Conservation (phyloP, 1,140 invertebrate species). For the Saccostrea echinata region DNA sequence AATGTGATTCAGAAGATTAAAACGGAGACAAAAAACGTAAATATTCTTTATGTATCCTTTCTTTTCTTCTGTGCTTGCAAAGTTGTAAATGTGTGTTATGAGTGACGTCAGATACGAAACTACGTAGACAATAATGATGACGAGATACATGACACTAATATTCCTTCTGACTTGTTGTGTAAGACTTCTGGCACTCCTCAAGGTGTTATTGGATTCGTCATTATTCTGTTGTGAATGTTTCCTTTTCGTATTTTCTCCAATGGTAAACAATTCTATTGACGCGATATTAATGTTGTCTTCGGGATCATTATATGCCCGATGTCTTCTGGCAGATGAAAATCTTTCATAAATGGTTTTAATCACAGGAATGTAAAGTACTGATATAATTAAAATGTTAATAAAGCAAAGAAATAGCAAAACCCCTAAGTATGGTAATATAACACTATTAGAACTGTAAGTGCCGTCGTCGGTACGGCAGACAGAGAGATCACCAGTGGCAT, state of each 20-base stretch:
- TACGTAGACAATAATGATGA: slow-evolving; percentile 15
- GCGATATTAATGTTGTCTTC: neutral
- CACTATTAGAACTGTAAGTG: neutral
- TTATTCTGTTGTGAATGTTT: neutral
- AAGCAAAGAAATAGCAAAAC: neutral
- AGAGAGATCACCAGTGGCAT: neutral
- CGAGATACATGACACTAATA: neutral
- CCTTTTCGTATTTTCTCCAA: neutral
- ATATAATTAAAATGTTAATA: neutral
- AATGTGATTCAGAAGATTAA: neutral
- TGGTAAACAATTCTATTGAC: neutral
- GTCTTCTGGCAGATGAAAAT: neutral
- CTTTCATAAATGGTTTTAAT: neutral
- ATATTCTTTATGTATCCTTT: neutral
- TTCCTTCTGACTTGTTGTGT: neutral
- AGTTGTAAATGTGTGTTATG: neutral
- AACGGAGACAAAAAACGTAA: neutral
- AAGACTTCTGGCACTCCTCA: neutral
- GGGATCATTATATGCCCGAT: neutral
- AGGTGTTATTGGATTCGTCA: neutral
- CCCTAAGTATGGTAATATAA: neutral
- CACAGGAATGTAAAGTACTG: neutral
- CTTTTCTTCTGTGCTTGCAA: neutral
- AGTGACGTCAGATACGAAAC: slow-evolving; percentile 27
- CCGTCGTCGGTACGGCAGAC: neutral